A percentile compares a stretch with the other conserved stretches of the same genome.
These are phyloP conservation scores for Parauchenoglanis ngamensis DNA, from an alignment of 2,797 vertebrate genomes.

Conservation along the genomic window DNA sequence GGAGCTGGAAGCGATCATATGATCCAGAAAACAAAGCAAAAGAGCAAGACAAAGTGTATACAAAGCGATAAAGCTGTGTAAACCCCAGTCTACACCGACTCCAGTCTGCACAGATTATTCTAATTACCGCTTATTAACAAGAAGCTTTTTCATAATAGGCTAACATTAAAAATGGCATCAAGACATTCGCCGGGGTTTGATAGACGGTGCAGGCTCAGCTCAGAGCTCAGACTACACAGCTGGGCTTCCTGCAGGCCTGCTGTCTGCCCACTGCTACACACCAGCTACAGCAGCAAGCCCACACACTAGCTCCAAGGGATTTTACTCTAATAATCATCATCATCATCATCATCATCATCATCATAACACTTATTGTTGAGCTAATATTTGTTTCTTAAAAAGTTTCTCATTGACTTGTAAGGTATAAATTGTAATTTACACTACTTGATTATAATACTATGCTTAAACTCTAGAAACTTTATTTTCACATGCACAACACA, in stretches of 20 bases:
- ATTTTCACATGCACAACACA: neutral
- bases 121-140: constrained; percentile 2
- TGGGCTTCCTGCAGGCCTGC: constrained; percentile 4
- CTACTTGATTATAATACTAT: neutral
- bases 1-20: constrained; percentile 11
- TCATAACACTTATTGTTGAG: too few relatives aligned
- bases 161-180: constrained; percentile 13
- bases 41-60: neutral
- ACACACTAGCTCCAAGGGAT: too few relatives aligned
- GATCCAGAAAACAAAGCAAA: neutral
- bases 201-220: neutral
- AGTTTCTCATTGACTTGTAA: neutral
- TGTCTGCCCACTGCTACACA: neutral
- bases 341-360: neutral
- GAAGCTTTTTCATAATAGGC: neutral
- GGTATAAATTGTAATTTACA: neutral
- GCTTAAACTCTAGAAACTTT: neutral
- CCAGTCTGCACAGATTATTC: neutral
- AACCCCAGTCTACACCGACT: neutral
- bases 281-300: neutral
- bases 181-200: neutral
- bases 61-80: neutral
- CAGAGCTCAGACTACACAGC: neutral
- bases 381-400: neutral
- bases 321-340: neutral